A percentile compares a stretch with the other conserved stretches of the same genome.
phyloP scores from a whole-genome alignment of 2,797 vertebrate species.

The Phoeniculus purpureus region DNA sequence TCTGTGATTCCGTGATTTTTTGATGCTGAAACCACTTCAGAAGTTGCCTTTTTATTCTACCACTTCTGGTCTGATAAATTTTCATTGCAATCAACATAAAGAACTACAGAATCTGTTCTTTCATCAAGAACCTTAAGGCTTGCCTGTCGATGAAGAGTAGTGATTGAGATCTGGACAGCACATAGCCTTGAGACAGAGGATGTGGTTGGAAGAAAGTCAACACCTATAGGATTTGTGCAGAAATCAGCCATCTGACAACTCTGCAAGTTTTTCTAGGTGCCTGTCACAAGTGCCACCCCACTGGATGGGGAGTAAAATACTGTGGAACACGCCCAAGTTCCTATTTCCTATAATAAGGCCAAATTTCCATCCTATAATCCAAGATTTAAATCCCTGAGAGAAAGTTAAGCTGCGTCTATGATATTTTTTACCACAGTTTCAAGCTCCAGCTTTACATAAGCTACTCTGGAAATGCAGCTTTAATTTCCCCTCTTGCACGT shows the following conservation, averaged over 20 bases:
- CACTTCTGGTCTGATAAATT: neutral
- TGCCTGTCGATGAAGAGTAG: neutral
- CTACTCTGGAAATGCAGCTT: slow-evolving; percentile 22
- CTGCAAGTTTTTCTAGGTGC: neutral
- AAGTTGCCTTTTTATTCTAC: neutral
- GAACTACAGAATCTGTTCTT: neutral
- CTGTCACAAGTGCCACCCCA: neutral
- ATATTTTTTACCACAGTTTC: neutral
- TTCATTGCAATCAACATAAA: neutral
- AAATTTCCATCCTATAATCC: neutral
- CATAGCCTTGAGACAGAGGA: neutral
- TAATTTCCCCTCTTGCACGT: slow-evolving; percentile 42
- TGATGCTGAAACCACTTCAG: neutral
- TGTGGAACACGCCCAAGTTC: neutral
- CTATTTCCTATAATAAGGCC: neutral
- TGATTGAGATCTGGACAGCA: neutral
- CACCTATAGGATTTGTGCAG: neutral
- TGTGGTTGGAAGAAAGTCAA: neutral
- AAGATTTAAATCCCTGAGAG: neutral
- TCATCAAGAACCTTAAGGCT: neutral
- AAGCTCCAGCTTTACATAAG: neutral
- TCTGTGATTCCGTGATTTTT: too few species aligned
- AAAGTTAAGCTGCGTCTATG: neutral
- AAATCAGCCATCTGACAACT: neutral
- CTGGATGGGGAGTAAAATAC: neutral